phyloP scores from a whole-genome alignment of 2,888 invertebrate species.

The Eulithis testata region DNA sequence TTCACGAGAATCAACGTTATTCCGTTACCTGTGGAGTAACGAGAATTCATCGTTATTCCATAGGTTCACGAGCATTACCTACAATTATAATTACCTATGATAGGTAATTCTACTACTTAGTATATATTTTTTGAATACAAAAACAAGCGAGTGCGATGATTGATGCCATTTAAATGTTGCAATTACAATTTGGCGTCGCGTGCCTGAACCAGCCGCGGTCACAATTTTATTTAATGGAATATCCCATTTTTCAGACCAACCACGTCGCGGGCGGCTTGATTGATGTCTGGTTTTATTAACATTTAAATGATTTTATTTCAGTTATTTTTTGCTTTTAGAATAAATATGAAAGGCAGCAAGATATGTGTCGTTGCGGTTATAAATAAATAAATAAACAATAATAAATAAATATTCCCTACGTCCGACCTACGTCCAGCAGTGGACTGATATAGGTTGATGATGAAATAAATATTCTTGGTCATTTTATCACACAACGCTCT shows the following conservation, averaged over 20 bases:
- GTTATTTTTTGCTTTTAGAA: not conserved
- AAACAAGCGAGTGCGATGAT: conserved; percentile 54
- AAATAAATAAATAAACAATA: too few species aligned
- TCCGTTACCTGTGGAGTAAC: too few species aligned
- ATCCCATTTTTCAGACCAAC: conserved; percentile 66
- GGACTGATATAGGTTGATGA: too few species aligned
- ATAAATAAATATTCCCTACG: too few species aligned
- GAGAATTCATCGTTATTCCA: too few species aligned
- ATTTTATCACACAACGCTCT: too few species aligned
- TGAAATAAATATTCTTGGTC: too few species aligned
- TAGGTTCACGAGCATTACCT: too few species aligned
- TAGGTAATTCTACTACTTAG: not conserved
- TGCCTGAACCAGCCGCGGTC: conserved; percentile 49
- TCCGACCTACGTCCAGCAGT: too few species aligned
- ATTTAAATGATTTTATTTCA: conserved; percentile 38
- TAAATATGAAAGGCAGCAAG: not conserved
- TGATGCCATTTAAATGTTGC: conserved; percentile 71
- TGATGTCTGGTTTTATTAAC: conserved; percentile 74
- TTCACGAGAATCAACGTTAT: too few species aligned
- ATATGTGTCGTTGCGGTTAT: too few species aligned
- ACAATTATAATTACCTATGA: too few species aligned
- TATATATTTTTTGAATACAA: not conserved
- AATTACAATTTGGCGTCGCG: conserved; percentile 65
- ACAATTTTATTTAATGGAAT: conserved; percentile 59
- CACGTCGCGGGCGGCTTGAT: conserved; percentile 65